A percentile compares a stretch with the other conserved stretches of the same genome.
Evolutionary conservation across 1,140 invertebrate species (phyloP).

Genomic region (Heterodera carotae): DNA sequence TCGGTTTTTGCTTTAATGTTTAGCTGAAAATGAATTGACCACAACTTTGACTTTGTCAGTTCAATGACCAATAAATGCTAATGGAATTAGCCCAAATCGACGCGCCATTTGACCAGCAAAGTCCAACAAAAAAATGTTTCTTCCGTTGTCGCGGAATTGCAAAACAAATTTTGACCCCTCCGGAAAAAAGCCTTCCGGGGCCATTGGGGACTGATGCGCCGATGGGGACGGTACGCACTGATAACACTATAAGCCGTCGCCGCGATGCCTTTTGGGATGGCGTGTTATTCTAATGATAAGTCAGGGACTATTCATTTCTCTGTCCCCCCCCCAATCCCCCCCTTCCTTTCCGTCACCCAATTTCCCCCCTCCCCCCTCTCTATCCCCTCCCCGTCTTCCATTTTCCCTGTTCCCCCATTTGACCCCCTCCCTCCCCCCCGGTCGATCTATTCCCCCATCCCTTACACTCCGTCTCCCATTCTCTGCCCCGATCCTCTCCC

Average conservation of each 20-base stretch:
- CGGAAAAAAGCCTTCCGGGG: slow-evolving; percentile 1
- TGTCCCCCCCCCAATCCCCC: background rate
- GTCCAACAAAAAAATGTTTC: background rate
- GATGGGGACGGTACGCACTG: background rate
- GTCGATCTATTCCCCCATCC: too few relatives aligned
- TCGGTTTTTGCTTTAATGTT: too few relatives aligned
- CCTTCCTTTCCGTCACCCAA: too few relatives aligned
- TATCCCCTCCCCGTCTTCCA: background rate
- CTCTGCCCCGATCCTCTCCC: too few relatives aligned
- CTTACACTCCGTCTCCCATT: too few relatives aligned
- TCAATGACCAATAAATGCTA: too few relatives aligned
- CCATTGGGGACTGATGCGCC: background rate
- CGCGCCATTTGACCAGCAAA: too few relatives aligned
- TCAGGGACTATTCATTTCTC: too few relatives aligned
- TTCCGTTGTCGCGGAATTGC: background rate
- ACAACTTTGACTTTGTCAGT: too few relatives aligned
- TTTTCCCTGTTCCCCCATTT: too few relatives aligned
- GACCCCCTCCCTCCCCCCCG: background rate
- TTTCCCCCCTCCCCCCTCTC: background rate
- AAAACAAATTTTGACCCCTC: background rate
- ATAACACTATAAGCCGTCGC: background rate
- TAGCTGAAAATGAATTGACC: too few relatives aligned
- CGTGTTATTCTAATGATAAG: slow-evolving; percentile 14
- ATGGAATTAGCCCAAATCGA: too few relatives aligned
- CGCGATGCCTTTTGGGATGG: background rate